These are phyloP conservation scores for Cartodere bifasciata DNA, from an alignment of 2,888 invertebrate species.

Conservation along the genomic window DNA sequence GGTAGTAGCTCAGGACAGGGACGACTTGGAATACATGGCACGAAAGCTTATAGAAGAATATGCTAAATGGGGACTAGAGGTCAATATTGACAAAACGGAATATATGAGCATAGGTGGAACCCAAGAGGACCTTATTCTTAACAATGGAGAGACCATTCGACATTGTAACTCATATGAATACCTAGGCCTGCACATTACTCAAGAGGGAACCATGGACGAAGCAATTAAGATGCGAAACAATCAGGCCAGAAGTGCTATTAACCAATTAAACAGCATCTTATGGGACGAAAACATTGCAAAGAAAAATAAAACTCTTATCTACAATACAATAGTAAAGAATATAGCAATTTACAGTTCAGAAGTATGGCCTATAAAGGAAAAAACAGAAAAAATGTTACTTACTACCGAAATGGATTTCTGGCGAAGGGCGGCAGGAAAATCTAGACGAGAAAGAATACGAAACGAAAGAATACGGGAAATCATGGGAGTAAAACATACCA, in stretches of 20 bases:
- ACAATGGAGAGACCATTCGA: conserved; percentile 6
- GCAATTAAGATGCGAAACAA: conserved; percentile 12
- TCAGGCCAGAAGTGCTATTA: conserved; percentile 12
- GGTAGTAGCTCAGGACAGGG: conserved; percentile 3
- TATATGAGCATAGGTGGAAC: conserved; percentile 9
- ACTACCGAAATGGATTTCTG: conserved; percentile 11
- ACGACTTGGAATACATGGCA: no score
- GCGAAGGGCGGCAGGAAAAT: conserved; percentile 8
- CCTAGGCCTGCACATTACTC: conserved; percentile 11
- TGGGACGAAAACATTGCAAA: conserved; percentile 14
- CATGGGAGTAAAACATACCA: conserved; percentile 12
- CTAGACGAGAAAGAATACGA: conserved; percentile 10
- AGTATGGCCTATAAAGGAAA: conserved; percentile 14
- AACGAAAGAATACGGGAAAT: conserved; percentile 12
- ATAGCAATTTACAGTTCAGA: conserved; percentile 14
- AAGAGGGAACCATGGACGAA: conserved; percentile 13
- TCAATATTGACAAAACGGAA: conserved; percentile 12
- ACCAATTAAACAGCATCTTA: conserved; percentile 12
- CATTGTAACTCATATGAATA: conserved; percentile 9
- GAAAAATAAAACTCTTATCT: conserved; percentile 12
- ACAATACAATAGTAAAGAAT: conserved; percentile 13
- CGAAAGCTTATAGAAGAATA: conserved; percentile 15
- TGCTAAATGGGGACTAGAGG: conserved; percentile 11
- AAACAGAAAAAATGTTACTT: conserved; percentile 5
- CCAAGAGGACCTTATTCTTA: conserved; percentile 6